Base-by-base conservation (phyloP, 2,113 vertebrate genomes). In the Morphnarchus princeps region DNA sequence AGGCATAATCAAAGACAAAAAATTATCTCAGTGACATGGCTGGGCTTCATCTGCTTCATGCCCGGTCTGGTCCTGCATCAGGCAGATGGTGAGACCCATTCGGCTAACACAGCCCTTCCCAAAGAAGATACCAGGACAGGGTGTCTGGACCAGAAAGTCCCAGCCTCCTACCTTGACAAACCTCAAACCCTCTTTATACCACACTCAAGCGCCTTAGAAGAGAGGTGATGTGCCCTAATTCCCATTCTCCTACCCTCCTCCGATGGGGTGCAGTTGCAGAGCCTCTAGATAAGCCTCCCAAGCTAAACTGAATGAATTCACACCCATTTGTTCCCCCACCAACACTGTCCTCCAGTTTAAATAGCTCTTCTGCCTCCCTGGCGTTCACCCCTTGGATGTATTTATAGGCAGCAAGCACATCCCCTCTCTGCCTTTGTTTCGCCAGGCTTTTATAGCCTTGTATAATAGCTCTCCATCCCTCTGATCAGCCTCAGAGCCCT, bases 401-500 rank as follows among this genome's bases (percentile, higher is more conserved):
- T 88, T 81, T 84, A 89, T 32, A 72, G 80, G 50, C 92, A 88
- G 85, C 70, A 42, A 84, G 79, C 59, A 32, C 90, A 86, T 83
- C 76, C 69, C 55, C 22, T 81, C 89, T 42, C 82, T 1, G 82
- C 82, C 29, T 90, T 93, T 94, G 78, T 95, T 78, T 78, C 2
- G 0, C 47, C 21, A 40, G 79, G 88, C 85, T 93, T 90, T 88
- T 90, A 85, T 16, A 90, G 91, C 77, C 77, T 91, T 0, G 0
- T 66, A 49, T 54, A 94, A 90, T 9, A 89, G 87, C 94, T 94
- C 89, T 93, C 82, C 96, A 92, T 80, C 71, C 89, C 82, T 72
- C 82, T 18, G 40, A 77, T 65, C 89, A 91, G 93, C 89, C 88
- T 96, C 77, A 7, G 16, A 96, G 91, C 89, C 89, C 83, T 36